Percentiles rank a stretch among this genome's conserved stretches.
Conservation (phyloP, 2,113 vertebrate genomes). For the Catharus bicknelli region DNA sequence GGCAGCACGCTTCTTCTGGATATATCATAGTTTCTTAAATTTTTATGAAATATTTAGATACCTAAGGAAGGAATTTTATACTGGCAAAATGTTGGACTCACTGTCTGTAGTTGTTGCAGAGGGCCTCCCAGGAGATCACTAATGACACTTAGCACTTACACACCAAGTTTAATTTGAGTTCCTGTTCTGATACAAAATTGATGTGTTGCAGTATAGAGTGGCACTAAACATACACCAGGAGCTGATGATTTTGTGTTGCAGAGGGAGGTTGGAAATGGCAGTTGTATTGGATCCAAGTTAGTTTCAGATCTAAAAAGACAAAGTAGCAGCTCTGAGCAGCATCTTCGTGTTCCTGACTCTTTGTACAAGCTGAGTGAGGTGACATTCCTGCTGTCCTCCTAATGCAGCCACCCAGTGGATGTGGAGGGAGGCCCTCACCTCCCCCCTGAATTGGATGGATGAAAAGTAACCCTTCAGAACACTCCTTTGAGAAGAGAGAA, state of each 20-base stretch:
- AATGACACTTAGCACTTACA: neutral
- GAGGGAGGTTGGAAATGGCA: neutral
- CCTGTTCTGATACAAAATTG: neutral
- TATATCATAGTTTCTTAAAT: neutral
- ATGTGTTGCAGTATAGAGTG: neutral
- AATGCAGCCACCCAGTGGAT: rapidly evolving
- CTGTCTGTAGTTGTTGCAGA: neutral
- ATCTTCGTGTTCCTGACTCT: rapidly evolving
- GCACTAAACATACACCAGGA: neutral
- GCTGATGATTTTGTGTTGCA: neutral
- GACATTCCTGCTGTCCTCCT: neutral
- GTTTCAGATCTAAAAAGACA: neutral
- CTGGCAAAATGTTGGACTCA: neutral
- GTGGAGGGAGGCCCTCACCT: neutral
- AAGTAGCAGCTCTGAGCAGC: neutral
- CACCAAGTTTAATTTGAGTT: neutral
- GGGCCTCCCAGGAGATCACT: neutral
- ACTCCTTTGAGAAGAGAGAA: neutral
- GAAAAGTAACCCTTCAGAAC: neutral
- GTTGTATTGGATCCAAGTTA: neutral
- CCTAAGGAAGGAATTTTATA: neutral
- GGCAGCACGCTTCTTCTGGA: neutral
- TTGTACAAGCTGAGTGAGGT: neutral
- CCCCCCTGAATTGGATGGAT: neutral
- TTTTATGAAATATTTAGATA: neutral